phyloP scores from a whole-genome alignment of 2,113 vertebrate genomes.

The Solenodon paradoxus region DNA sequence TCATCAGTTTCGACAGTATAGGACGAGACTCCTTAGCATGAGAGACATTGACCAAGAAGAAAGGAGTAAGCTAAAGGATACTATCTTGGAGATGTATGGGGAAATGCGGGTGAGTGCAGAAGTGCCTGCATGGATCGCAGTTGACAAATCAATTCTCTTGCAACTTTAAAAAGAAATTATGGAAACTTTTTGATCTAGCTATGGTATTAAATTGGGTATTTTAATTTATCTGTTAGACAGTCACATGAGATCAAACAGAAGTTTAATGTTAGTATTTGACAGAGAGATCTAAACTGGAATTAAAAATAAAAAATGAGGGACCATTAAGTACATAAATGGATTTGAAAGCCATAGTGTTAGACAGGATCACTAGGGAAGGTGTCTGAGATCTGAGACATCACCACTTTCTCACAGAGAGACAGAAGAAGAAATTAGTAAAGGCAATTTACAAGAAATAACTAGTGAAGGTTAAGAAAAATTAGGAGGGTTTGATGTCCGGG shows the following conservation, averaged over 20 bases:
- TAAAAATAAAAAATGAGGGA: no score
- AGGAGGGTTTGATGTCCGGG: not conserved
- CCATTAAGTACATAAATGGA: no score
- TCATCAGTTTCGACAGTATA: slow-evolving; percentile 84
- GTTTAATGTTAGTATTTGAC: not conserved
- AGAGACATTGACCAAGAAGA: slow-evolving; percentile 79
- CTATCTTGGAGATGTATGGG: slow-evolving; percentile 83
- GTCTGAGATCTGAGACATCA: not conserved
- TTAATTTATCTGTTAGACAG: not conserved
- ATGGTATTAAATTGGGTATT: not conserved
- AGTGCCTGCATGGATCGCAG: not conserved
- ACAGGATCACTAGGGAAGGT: no score
- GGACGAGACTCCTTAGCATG: slow-evolving; percentile 80
- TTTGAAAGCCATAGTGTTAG: no score
- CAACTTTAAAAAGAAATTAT: not conserved
- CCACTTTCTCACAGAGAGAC: not conserved
- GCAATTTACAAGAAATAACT: not conserved
- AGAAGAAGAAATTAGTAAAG: not conserved
- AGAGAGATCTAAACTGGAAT: not conserved
- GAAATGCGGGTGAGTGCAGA: slow-evolving; percentile 84
- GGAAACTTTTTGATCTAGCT: not conserved
- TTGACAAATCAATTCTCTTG: not conserved
- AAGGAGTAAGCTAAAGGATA: slow-evolving; percentile 79
- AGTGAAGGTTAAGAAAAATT: not conserved
- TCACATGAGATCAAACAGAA: not conserved